phyloP scores from a whole-genome alignment of 1,140 invertebrate genomes.

The Pinna nobilis region DNA sequence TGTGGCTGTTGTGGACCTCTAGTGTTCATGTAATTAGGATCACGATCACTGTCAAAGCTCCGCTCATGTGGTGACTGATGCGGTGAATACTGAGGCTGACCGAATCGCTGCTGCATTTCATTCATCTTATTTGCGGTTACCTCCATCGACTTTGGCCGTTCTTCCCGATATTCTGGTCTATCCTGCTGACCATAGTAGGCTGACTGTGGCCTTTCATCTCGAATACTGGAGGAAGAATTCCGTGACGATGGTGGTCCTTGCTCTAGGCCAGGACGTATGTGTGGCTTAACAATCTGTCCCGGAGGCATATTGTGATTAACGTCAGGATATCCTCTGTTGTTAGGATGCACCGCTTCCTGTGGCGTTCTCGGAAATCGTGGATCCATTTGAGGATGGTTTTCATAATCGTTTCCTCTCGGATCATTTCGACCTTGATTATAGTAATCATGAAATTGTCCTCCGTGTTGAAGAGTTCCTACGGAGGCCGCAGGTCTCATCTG shows the following conservation, averaged over 20 bases:
- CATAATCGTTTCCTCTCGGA: constrained; percentile 59
- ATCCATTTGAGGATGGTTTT: constrained; percentile 60
- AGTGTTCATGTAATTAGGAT: constrained; percentile 53
- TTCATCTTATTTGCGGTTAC: constrained; percentile 56
- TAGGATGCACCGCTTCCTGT: constrained; percentile 36
- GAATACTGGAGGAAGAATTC: constrained; percentile 50
- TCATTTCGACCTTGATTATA: constrained; percentile 52
- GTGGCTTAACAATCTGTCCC: constrained; percentile 14
- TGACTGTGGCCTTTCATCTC: constrained; percentile 64
- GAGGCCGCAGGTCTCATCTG: constrained; percentile 62
- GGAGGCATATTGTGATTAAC: constrained; percentile 19
- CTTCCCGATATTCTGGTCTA: constrained; percentile 36
- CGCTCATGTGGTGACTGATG: constrained; percentile 52
- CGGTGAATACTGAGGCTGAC: constrained; percentile 37
- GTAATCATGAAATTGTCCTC: constrained; percentile 47
- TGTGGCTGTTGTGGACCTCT: constrained; percentile 35
- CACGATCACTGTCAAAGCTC: constrained; percentile 50
- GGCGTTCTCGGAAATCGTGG: constrained; percentile 35
- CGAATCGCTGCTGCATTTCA: constrained; percentile 62
- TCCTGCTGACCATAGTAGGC: constrained; percentile 58
- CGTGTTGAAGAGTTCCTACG: constrained; percentile 57
- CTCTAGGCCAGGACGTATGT: constrained; percentile 21
- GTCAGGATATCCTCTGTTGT: constrained; percentile 29
- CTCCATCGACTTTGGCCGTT: constrained; percentile 66
- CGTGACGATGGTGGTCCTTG: constrained; percentile 42